Base-by-base conservation (phyloP, 2,888 invertebrate genomes). In the Trissolcus japonicus region DNA sequence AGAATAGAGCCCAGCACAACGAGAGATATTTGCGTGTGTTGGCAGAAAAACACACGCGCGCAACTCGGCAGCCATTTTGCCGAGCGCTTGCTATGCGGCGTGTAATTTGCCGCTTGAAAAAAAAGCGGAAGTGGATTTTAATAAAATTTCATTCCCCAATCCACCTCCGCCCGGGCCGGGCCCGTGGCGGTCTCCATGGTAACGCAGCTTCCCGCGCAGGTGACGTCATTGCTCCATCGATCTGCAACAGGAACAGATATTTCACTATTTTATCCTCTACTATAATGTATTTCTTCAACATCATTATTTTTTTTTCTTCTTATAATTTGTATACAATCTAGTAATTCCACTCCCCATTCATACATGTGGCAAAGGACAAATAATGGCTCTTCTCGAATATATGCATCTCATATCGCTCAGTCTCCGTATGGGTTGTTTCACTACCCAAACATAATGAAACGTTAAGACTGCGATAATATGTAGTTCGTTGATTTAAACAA, bases 191-290 rank as follows among this genome's bases (percentile, higher is more conserved):
- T 89, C 87, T 86, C 88, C 88, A 89, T 88, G 87, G 87, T 81
- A 83, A 88, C 88, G 86, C 88, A 89, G 88, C 87, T 83, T 89
- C 88, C 86, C 86, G 86, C 85, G 82, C 86, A 84, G 82, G 87
- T 88, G 88, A 89, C 89, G 87, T 88, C 89, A 88, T 85, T 82
- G 88, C 88, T 87, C 86, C 87, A 88, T 88, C 88, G 88, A 88
- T 88, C 86, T 84, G 85, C 84, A 82, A 82, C 82, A 80, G 83
- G 83, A 80, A 79, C 80, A 81, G 82, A 82, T 84, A 81, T 81
- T 82, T 80, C 81, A 76, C 81, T 78, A 79, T 82, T 82, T 80
- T 61, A 61, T 65, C 35, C 35, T 35, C 35, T 35, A 35, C 35
- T 35, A 51, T 35, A 35, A 35, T 35, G 35, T 35, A 35, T 35